Evolutionary conservation across 2,888 invertebrate species (phyloP).

Genomic region (Chydorus sphaericus): DNA sequence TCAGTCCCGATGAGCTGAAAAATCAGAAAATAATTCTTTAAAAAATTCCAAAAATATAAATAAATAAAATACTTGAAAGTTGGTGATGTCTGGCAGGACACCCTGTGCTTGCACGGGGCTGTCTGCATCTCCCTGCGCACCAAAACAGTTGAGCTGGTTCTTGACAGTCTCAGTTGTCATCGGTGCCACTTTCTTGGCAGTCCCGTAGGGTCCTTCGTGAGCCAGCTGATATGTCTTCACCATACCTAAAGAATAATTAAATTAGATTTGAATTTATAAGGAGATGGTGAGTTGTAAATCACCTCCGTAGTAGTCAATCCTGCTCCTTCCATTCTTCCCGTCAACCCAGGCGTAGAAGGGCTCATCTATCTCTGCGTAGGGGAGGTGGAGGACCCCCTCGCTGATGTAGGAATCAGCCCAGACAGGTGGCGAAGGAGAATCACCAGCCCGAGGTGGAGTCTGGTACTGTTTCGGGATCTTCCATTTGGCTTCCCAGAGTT

Average conservation of each 20-base stretch:
- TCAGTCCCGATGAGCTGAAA: slow-evolving; percentile 44
- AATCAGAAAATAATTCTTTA: slow-evolving; percentile 20
- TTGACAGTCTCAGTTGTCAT: slow-evolving; percentile 56
- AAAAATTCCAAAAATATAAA: neutral
- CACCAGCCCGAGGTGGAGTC: neutral
- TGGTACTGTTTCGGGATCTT: neutral
- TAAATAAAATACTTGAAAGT: slow-evolving; percentile 43
- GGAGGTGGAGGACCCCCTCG: slow-evolving; percentile 64
- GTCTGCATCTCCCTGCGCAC: slow-evolving; percentile 58
- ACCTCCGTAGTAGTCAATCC: slow-evolving; percentile 88
- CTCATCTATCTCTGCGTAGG: slow-evolving; percentile 85
- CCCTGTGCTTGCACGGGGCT: slow-evolving; percentile 49
- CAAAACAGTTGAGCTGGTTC: slow-evolving; percentile 64
- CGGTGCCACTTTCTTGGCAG: slow-evolving; percentile 68
- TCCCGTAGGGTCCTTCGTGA: slow-evolving; percentile 45
- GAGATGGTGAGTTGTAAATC: slow-evolving; percentile 19
- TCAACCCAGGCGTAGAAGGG: slow-evolving; percentile 86
- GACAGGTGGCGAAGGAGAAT: neutral
- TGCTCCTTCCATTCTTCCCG: slow-evolving; percentile 51
- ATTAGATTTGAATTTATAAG: slow-evolving; percentile 5
- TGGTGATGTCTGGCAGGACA: slow-evolving; percentile 63
- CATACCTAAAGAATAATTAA: slow-evolving; percentile 39
- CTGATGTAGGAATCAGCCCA: slow-evolving; percentile 33
- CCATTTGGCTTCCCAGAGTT: neutral
- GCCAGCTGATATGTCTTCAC: slow-evolving; percentile 78